Evolutionary conservation across 2,113 vertebrate genomes (phyloP), one percentile per base, ranked within the genome.

Genomic region (Phyllopteryx taeniolatus): DNA sequence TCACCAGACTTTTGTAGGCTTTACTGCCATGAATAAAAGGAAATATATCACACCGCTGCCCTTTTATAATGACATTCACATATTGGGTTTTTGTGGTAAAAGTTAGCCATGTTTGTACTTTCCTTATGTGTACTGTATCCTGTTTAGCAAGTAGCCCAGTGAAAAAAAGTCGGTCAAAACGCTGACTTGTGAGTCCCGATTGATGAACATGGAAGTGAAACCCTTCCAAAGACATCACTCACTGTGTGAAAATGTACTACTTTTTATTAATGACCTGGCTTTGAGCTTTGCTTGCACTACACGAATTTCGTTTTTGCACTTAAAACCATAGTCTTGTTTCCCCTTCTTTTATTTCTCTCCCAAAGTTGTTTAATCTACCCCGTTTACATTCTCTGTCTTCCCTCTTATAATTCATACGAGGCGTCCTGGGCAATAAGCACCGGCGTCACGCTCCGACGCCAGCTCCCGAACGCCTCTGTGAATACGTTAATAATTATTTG

Each of bases 401-500:
- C 65, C 46, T 67, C 43, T 76, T 70, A 71, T 66, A 85, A 82
- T 87, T 81, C 84, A 42, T 51, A 73, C 13, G 31, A 73, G 60
- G 74, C 63, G 70, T 84, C 75, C 64, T 19, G 51, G 81, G 71
- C 53, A 79, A 61, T 54, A 22, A 35, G 68, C 68, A 22, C 14
- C 20, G 61, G 63, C 57, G 35, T 71, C 70, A 51, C 67, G 8
- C 77, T 64, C 69, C 22, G 70, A 71, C 22, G 42, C 64, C 64
- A 70, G 20, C 27, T 15, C 69, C 35, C 59, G 42, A 63, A 67
- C 56, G 60, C 75, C 67, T 51, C 68, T 64, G 54, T 82, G 85
- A 87, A 84, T 87, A 81, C 70, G 67, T 72, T 67, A 73, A n/a
- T n/a, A 85, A 71, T 69, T 64, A 71, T 82, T 67, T 75, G 5